phyloP scores from a whole-genome alignment of 1,140 invertebrate species.

The Calosoma granatense region DNA sequence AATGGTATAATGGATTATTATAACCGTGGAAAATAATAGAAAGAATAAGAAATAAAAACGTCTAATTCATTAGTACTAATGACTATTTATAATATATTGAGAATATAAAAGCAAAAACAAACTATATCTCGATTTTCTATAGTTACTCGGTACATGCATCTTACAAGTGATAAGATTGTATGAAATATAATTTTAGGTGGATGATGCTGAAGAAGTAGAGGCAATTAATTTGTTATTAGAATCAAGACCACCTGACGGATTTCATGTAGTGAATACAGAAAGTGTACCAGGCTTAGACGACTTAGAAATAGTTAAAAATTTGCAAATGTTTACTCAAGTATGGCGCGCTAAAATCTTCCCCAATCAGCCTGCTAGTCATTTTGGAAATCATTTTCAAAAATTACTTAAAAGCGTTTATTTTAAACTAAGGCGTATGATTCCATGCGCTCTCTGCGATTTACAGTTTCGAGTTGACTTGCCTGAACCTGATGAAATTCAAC shows the following conservation, averaged over 20 bases:
- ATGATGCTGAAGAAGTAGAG: constrained; percentile 79
- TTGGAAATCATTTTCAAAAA: constrained; percentile 44
- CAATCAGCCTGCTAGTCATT: constrained; percentile 48
- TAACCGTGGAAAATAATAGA: too few relatives aligned
- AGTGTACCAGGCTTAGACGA: constrained; percentile 61
- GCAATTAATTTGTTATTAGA: constrained; percentile 70
- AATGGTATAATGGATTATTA: too few relatives aligned
- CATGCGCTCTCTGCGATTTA: constrained; percentile 70
- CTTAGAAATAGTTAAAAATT: constrained; percentile 56
- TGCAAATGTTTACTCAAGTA: constrained; percentile 84
- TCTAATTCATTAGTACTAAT: too few relatives aligned
- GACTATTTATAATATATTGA: too few relatives aligned
- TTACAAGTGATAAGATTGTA: too few relatives aligned
- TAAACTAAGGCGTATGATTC: constrained; percentile 71
- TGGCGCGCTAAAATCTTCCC: constrained; percentile 59
- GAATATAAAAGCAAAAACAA: too few relatives aligned
- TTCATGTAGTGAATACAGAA: constrained; percentile 78
- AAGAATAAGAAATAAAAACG: too few relatives aligned
- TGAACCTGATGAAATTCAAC: constrained; percentile 83
- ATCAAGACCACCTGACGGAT: constrained; percentile 62
- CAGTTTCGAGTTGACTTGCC: constrained; percentile 71
- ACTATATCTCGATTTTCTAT: too few relatives aligned
- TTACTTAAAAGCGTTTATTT: constrained; percentile 68
- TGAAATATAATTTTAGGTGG: constrained; percentile 58
- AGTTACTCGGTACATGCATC: too few relatives aligned